These are phyloP conservation scores for Mythimna lalbum DNA, from an alignment of 2,888 invertebrate species.

Conservation along the genomic window DNA sequence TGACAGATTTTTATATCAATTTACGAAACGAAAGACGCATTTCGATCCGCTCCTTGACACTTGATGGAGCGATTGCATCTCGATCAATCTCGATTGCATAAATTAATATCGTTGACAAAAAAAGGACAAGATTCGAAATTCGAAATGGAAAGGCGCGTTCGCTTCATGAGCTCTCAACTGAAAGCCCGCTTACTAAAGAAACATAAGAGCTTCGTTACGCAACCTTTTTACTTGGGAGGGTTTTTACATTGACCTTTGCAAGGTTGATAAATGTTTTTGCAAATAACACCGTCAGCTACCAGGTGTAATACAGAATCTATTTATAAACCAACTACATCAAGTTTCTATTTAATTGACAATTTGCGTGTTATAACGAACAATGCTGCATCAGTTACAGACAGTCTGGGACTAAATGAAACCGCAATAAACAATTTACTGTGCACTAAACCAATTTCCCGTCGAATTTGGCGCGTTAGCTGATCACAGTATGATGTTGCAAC, in stretches of 20 bases:
- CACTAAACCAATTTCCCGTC: constrained; percentile 61
- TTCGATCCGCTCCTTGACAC: constrained; percentile 40
- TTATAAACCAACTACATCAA: background rate
- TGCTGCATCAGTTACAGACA: constrained; percentile 17
- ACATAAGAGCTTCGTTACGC: constrained; percentile 40
- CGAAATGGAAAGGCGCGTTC: constrained; percentile 45
- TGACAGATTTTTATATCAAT: constrained; percentile 37
- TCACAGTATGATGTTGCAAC: constrained; percentile 65
- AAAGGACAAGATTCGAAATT: constrained; percentile 29
- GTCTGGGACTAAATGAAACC: constrained; percentile 38
- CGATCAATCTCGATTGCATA: constrained; percentile 47
- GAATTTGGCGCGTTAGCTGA: constrained; percentile 59
- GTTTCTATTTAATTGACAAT: constrained; percentile 15
- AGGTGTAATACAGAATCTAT: constrained; percentile 4
- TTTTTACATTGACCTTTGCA: constrained; percentile 47
- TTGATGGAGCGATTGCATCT: constrained; percentile 37
- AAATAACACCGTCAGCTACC: background rate
- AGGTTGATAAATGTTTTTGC: constrained; percentile 44
- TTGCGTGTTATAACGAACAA: constrained; percentile 33
- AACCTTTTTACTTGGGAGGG: constrained; percentile 40
- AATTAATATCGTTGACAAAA: constrained; percentile 49
- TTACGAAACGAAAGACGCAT: constrained; percentile 25
- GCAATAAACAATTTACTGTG: constrained; percentile 54
- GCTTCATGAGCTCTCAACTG: constrained; percentile 24
- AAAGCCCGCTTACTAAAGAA: constrained; percentile 34